Evolutionary conservation across 1,140 invertebrate genomes (phyloP).

Genomic region (Trichonephila inaurata): DNA sequence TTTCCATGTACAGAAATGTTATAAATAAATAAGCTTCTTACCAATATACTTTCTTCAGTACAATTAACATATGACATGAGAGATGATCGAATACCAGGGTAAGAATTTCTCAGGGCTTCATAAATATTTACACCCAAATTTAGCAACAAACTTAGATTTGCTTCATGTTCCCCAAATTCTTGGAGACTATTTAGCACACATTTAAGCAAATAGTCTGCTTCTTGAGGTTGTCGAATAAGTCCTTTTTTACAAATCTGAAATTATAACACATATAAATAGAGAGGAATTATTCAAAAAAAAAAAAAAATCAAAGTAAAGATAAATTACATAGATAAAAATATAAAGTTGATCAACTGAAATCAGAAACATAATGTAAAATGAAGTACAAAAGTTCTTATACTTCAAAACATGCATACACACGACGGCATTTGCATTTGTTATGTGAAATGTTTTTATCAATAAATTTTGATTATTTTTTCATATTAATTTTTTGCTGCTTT

Average conservation of each 20-base stretch:
- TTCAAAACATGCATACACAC: too few relatives aligned
- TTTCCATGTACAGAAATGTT: neutral
- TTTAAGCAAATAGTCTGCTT: slow-evolving; percentile 78
- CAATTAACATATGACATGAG: slow-evolving; percentile 25
- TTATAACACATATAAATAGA: too few relatives aligned
- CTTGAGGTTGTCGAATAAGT: slow-evolving; percentile 77
- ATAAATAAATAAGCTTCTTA: neutral
- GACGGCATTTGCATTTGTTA: too few relatives aligned
- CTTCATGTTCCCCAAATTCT: slow-evolving; percentile 88
- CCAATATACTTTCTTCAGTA: neutral
- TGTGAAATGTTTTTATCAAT: too few relatives aligned
- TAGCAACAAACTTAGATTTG: slow-evolving; percentile 87
- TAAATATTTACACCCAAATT: slow-evolving; percentile 89
- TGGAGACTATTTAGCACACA: slow-evolving; percentile 79
- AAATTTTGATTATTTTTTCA: too few relatives aligned
- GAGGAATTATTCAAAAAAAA: too few relatives aligned
- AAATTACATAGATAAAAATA: too few relatives aligned
- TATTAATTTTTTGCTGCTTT: too few relatives aligned
- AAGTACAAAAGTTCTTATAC: too few relatives aligned
- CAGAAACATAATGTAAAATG: too few relatives aligned
- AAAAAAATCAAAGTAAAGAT: too few relatives aligned
- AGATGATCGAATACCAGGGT: slow-evolving; percentile 81
- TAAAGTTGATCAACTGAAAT: too few relatives aligned
- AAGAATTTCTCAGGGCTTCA: slow-evolving; percentile 88
- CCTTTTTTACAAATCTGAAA: slow-evolving; percentile 78